Evolutionary conservation across 2,888 invertebrate genomes (phyloP), one percentile per base, ranked within the genome.

Genomic region (Trilocha varians): DNA sequence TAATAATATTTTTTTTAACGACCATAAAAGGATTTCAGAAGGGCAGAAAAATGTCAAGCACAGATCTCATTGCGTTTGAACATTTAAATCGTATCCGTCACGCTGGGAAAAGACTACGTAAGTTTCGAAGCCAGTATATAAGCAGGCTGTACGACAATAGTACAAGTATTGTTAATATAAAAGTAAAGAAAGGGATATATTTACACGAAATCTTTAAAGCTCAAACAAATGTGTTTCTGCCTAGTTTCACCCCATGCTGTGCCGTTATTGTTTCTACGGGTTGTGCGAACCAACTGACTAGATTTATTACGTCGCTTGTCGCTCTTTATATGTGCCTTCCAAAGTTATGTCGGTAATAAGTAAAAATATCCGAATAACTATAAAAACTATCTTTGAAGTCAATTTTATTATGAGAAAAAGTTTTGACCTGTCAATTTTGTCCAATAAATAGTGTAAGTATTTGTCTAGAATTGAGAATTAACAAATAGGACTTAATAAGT

Each of bases 21-120:
- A 25, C 25, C 8, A 25, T 25, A 25, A 25, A 25, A 25, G 11
- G 6, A 25, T 25, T n/a, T 36, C 15, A 16, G 16, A 36, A 36
- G 16, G 36, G 36, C 16, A 16, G n/a, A 36, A n/a, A 16, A n/a
- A 36, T 36, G 36, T 15, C 36, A 36, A 4, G 36, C 8, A 41
- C 36, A 36, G 25, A 15, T 8, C 14, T 16, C 3, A 13, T 34
- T 40, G 18, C 34, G 15, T 18, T 9, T 18, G 18, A 13, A 40
- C 40, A 34, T 14, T 34, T 34, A 34, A 40, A 13, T 13, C 13
- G 13, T 35, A 32, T 36, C 14, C 15, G 25, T 35, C 32, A 40
- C 16, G 16, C 32, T 36, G 36, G 2, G 16, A 13, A 36, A 32
- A 32, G 13, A 36, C 8, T 40, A 40, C 18, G 33, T 32, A 13